Evolutionary conservation across 2,797 vertebrate genomes (phyloP).

Genomic region (Notoglanidium macrostoma): DNA sequence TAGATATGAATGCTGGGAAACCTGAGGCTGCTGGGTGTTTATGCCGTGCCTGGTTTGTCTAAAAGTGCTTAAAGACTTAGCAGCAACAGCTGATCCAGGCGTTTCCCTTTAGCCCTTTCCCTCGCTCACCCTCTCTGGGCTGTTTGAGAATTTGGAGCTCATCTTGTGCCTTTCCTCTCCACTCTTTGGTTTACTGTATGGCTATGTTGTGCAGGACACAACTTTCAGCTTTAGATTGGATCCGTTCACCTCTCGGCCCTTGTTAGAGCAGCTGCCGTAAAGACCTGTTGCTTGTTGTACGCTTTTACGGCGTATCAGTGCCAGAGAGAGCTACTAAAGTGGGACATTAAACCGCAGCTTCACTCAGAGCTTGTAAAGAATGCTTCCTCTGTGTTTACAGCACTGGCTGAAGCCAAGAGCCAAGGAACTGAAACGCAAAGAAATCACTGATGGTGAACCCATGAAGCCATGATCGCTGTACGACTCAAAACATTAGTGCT

Average conservation of each 20-base stretch:
- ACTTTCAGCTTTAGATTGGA: constrained; percentile 17
- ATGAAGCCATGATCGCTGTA: neutral
- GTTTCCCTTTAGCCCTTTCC: neutral
- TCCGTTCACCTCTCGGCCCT: constrained; percentile 45
- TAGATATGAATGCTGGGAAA: neutral
- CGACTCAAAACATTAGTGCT: neutral
- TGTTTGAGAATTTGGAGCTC: neutral
- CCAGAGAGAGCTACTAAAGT: neutral
- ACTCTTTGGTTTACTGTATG: neutral
- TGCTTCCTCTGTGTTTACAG: neutral
- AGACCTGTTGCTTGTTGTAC: constrained; percentile 18
- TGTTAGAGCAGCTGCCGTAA: constrained; percentile 10
- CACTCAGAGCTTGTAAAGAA: constrained; percentile 2
- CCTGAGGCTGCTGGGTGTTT: neutral
- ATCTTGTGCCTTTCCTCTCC: neutral
- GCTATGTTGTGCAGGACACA: neutral
- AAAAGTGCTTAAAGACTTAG: neutral
- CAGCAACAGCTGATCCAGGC: neutral
- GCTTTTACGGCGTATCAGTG: neutral
- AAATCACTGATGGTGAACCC: neutral
- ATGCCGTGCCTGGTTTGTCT: neutral
- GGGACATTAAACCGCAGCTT: neutral
- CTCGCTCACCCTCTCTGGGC: neutral
- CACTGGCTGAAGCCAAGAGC: neutral
- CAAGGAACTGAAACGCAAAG: neutral